phyloP scores from a whole-genome alignment of 2,113 vertebrate species.

The Leptobrachium ailaonicum region DNA sequence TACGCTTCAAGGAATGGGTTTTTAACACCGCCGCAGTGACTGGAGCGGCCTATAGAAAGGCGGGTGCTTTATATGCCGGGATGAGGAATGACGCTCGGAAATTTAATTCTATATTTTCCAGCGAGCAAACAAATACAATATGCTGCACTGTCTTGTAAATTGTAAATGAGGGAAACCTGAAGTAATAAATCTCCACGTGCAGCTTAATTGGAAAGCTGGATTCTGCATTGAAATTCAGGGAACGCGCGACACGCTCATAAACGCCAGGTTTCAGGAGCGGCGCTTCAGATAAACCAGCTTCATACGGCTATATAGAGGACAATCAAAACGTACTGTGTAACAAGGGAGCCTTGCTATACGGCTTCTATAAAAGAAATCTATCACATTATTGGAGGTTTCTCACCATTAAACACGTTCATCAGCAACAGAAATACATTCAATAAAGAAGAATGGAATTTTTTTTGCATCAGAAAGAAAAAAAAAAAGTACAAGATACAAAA shows the following conservation, averaged over 20 bases:
- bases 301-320: background rate
- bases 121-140: background rate
- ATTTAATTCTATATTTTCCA: conserved; percentile 31
- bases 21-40: no score
- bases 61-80: no score
- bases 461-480: no score
- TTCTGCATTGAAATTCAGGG: conserved; percentile 45
- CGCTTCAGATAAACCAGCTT: background rate
- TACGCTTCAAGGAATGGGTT: no score
- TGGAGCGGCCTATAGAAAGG: no score
- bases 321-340: background rate
- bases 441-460: no score
- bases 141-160: conserved; percentile 27
- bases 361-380: background rate
- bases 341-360: background rate
- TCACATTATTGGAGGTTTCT: background rate
- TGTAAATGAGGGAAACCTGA: conserved; percentile 40
- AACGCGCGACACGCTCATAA: conserved; percentile 25
- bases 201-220: conserved; percentile 46
- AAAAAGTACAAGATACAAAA: no score
- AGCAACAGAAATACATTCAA: no score
- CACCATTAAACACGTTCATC: no score
- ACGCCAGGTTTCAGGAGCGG: conserved; percentile 3
- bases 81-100: background rate
- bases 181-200: conserved; percentile 47